These are phyloP conservation scores for Anarrhichthys ocellatus DNA, from an alignment of 2,113 vertebrate species.

Conservation along the genomic window DNA sequence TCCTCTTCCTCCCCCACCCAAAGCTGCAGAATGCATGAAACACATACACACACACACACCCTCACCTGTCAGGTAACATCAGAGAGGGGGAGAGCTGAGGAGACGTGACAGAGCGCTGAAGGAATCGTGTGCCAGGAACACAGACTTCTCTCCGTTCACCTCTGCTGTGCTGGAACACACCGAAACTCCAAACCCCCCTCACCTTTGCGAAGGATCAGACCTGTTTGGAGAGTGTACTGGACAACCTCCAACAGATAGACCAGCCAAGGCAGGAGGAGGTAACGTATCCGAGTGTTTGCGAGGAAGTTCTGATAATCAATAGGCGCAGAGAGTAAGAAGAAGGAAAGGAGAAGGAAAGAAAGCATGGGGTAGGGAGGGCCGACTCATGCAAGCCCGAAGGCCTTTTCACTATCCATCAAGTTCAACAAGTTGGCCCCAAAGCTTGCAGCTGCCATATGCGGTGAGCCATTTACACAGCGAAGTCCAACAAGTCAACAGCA, in stretches of 20 bases:
- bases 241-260: conserved; percentile 66
- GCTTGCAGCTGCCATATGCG: conserved; percentile 69
- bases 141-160: conserved; percentile 62
- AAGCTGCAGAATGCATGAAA: conserved; percentile 54
- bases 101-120: conserved; percentile 75
- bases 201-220: conserved; percentile 65
- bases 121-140: conserved; percentile 74
- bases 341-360: conserved; percentile 22
- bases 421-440: conserved; percentile 75
- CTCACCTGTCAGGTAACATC: conserved; percentile 78
- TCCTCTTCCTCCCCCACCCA: conserved; percentile 13
- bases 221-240: conserved; percentile 55
- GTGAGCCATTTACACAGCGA: conserved; percentile 59
- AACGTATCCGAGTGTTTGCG: conserved; percentile 33
- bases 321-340: conserved; percentile 45
- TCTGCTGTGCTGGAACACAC: conserved; percentile 67
- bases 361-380: conserved; percentile 51
- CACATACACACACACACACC: conserved; percentile 40
- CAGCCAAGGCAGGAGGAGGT: conserved; percentile 39
- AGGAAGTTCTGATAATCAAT: conserved; percentile 73
- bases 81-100: conserved; percentile 66
- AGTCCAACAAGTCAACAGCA: conserved; percentile 64
- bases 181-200: conserved; percentile 50
- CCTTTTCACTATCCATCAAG: conserved; percentile 76
- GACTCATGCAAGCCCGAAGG: conserved; percentile 63